Base-by-base conservation (phyloP, 1,140 invertebrate species). In the Trypoxylus dichotomus region DNA sequence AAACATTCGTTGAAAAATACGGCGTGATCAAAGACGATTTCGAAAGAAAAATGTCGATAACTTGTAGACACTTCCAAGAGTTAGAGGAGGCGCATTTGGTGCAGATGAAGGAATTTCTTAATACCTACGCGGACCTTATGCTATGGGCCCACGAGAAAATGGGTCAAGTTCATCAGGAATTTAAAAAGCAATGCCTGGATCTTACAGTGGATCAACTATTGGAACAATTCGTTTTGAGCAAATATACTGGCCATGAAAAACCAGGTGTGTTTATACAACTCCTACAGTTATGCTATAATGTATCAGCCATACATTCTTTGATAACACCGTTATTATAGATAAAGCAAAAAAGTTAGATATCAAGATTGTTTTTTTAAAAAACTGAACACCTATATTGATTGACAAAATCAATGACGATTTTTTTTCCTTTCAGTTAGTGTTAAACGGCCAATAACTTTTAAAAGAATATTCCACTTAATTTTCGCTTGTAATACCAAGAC, bases 21-120 rank as follows among this genome's bases (percentile, higher is more conserved):
- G 92, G 91, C 79, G 87, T 90, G 19, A 92, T 96, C 75, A 93
- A 97, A 85, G 95, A 96, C 81, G 95, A 97, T 82, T 98, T 98
- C 89, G 96, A 98, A 87, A 92, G 92, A 79, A 97, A 97, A 88
- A 98, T 98, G 96, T 94, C 94, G 25, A 90, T 93, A 79, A 96
- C 96, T 42, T 98, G 96, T 88, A 94, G 93, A 93, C 94, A 95
- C 85, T 98, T 98, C 86, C 97, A 98, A 91, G 94, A 96, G 86
- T 91, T 98, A 25, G 97, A 98, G 87, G 94, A 97, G 84, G 91
- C 92, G 75, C 96, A 98, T 88, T 88, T 98, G 80, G 94, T 92
- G 82, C 95, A 97, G 85, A 98, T 98, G 96, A 97, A 97, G 85
- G 94, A 97, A 81, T 98, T 98, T 89, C 90, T 98, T 68, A 94